phyloP scores from a whole-genome alignment of 2,888 invertebrate species.

The Barypeithes pellucidus region DNA sequence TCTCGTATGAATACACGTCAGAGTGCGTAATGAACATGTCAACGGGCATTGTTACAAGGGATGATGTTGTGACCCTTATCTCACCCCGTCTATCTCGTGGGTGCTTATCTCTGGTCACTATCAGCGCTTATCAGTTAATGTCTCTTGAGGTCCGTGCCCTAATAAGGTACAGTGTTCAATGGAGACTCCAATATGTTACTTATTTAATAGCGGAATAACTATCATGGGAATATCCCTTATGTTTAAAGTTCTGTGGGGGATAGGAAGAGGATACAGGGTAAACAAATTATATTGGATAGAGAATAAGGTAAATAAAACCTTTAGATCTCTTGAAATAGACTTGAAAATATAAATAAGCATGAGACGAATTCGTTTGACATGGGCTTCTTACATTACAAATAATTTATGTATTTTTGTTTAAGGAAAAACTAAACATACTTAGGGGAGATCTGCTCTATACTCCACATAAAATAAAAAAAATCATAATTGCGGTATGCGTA shows the following conservation, averaged over 20 bases:
- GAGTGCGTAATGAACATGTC: conserved; percentile 68
- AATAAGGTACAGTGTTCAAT: conserved; percentile 58
- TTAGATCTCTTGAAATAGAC: no score
- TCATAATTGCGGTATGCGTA: no score
- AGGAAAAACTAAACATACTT: no score
- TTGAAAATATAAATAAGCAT: no score
- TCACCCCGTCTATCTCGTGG: conserved; percentile 59
- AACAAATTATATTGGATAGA: no score
- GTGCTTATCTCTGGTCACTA: conserved; percentile 62
- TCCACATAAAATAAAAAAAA: no score
- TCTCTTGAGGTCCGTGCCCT: conserved; percentile 60
- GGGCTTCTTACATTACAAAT: no score
- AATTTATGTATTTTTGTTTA: no score
- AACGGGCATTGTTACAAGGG: conserved; percentile 56
- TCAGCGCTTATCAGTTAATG: conserved; percentile 62
- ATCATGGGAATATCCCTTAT: conserved; percentile 27
- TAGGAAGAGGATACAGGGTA: no score
- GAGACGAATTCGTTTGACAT: no score
- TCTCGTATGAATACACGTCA: conserved; percentile 64
- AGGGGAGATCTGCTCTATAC: no score
- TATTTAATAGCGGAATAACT: conserved; percentile 42
- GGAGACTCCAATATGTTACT: conserved; percentile 51
- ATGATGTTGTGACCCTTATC: conserved; percentile 57
- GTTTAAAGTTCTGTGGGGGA: conserved; percentile 23
- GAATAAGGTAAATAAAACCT: no score